A percentile compares a stretch with the other conserved stretches of the same genome.
phyloP scores from a whole-genome alignment of 2,113 vertebrate genomes.

The Pantherophis guttatus region DNA sequence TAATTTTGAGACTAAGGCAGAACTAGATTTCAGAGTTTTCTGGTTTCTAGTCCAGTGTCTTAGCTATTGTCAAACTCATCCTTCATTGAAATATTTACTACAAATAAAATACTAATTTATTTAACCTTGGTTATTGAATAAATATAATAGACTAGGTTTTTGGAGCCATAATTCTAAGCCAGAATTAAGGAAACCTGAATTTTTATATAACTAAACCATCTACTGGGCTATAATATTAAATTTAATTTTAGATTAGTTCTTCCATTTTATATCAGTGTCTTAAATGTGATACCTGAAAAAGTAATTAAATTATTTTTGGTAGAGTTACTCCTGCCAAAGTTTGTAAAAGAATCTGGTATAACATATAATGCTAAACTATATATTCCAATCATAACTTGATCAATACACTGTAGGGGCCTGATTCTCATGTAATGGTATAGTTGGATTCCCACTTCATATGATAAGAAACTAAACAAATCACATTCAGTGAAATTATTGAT shows the following conservation, averaged over 20 bases:
- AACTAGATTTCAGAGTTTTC: not conserved
- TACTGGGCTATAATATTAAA: not conserved
- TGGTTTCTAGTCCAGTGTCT: not conserved
- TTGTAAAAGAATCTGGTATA: not conserved
- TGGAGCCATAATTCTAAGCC: not conserved
- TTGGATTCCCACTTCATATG: not conserved
- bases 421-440: not conserved
- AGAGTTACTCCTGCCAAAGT: not conserved
- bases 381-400: not conserved
- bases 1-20: not conserved
- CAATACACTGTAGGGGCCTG: not conserved
- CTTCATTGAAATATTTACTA: not conserved
- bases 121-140: not conserved
- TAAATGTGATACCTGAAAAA: not conserved
- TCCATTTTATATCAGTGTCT: not conserved
- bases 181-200: not conserved
- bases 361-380: not conserved
- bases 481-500: not conserved
- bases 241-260: not conserved
- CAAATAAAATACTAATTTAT: not conserved
- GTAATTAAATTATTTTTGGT: not conserved
- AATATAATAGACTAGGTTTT: not conserved
- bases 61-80: not conserved
- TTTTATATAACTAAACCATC: not conserved
- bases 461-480: not conserved